phyloP scores from a whole-genome alignment of 2,888 invertebrate species.

The Drosophila maculinotata region DNA sequence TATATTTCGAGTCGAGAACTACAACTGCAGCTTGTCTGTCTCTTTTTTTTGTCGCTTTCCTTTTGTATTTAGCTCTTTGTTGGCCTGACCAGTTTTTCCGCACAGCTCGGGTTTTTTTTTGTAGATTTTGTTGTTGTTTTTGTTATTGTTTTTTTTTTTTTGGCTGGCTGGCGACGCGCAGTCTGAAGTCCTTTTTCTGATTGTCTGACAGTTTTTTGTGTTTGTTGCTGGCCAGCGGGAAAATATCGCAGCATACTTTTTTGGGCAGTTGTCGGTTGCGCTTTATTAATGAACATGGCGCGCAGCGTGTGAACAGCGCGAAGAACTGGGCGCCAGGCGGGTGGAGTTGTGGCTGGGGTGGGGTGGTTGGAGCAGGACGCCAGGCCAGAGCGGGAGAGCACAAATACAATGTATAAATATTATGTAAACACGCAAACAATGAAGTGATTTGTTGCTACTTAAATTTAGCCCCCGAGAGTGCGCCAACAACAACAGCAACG shows the following conservation, averaged over 20 bases:
- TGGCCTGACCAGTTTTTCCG: constrained; percentile 3
- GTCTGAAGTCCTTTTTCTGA: constrained; percentile 68
- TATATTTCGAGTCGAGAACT: neutral
- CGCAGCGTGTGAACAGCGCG: constrained; percentile 67
- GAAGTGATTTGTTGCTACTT: constrained; percentile 81
- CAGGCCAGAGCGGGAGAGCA: constrained; percentile 5
- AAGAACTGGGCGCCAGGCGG: neutral
- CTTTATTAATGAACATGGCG: constrained; percentile 72
- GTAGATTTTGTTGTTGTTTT: too few relatives aligned
- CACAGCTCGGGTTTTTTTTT: constrained; percentile 1
- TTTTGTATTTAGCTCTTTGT: neutral
- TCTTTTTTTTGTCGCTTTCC: neutral
- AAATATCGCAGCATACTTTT: constrained; percentile 53
- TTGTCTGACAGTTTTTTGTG: constrained; percentile 42
- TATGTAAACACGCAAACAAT: constrained; percentile 81
- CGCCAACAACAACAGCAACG: constrained; percentile 34
- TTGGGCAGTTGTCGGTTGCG: constrained; percentile 46
- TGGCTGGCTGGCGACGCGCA: constrained; percentile 57
- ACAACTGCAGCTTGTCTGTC: neutral
- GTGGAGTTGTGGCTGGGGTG: neutral
- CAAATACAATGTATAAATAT: constrained; percentile 75
- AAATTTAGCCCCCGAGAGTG: constrained; percentile 69
- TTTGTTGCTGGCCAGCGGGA: constrained; percentile 20
- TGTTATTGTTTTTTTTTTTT: constrained; percentile 5
- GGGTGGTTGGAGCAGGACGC: too few relatives aligned